These are phyloP conservation scores for Orientallactaga bullata DNA, from an alignment of 2,113 vertebrate genomes.

Conservation along the genomic window DNA sequence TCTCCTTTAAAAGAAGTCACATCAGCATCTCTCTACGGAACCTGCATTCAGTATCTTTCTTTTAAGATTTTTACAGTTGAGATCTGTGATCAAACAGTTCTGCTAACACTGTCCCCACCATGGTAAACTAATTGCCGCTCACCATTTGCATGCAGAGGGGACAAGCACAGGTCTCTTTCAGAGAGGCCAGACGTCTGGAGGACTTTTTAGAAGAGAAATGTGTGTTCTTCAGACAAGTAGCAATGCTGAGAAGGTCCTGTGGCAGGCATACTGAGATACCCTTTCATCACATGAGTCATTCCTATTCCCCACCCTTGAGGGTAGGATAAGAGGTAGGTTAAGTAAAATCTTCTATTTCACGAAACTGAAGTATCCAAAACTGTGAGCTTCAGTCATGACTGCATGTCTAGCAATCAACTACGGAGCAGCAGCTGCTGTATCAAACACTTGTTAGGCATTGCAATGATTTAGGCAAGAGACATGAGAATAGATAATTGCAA, in stretches of 20 bases:
- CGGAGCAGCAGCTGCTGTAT: not conserved
- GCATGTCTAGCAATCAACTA: not conserved
- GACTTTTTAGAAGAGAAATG: not conserved
- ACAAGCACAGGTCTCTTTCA: not conserved
- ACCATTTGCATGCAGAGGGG: not conserved
- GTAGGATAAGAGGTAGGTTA: not conserved
- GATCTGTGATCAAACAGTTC: not conserved
- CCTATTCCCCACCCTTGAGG: not conserved
- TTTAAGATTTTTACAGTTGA: not conserved
- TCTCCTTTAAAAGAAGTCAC: no score
- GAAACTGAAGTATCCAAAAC: not conserved
- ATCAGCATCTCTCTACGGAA: no score
- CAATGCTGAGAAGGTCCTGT: not conserved
- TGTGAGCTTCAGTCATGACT: not conserved
- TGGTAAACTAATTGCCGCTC: not conserved
- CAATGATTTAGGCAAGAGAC: not conserved
- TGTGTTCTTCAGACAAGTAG: not conserved
- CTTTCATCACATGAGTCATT: not conserved
- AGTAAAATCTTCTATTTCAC: not conserved
- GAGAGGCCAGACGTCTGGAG: not conserved
- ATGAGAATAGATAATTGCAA: rapidly evolving
- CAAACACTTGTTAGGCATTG: not conserved
- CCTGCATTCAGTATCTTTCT: no score
- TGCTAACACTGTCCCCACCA: not conserved
- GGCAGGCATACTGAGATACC: not conserved